Conservation (phyloP, 2,797 vertebrate genomes). For the Hyperoplus immaculatus region DNA sequence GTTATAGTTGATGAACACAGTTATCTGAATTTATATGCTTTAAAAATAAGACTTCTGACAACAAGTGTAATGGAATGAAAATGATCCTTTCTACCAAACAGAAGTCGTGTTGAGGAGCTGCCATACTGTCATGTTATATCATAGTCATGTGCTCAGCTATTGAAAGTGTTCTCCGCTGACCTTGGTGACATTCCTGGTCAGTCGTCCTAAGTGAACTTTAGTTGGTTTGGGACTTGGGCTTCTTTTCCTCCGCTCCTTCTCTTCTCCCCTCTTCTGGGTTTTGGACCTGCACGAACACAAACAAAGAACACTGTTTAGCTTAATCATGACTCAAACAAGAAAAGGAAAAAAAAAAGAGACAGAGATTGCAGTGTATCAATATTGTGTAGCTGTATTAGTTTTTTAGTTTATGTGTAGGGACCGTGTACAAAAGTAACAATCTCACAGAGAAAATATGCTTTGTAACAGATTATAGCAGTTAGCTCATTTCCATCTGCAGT, state of each 20-base stretch:
- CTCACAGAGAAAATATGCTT: no score
- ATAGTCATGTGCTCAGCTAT: background rate
- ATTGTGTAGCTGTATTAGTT: background rate
- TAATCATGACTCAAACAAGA: background rate
- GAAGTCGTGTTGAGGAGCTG: background rate
- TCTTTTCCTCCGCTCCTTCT: constrained; percentile 94
- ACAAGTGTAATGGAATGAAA: background rate
- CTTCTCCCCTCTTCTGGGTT: constrained; percentile 94
- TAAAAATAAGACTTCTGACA: background rate
- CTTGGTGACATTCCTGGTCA: constrained; percentile 98
- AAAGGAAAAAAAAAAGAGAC: background rate
- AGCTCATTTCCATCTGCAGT: no score
- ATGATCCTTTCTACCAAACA: background rate
- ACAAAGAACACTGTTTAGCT: background rate
- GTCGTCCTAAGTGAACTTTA: constrained; percentile 94
- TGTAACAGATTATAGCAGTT: no score
- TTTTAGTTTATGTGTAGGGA: no score
- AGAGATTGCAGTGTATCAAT: background rate
- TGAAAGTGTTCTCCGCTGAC: constrained; percentile 70
- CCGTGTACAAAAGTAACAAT: no score
- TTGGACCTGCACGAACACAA: constrained; percentile 87
- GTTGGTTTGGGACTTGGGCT: constrained; percentile 96
- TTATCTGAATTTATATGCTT: background rate
- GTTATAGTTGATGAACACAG: background rate
- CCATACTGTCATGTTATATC: background rate